Evolutionary conservation across 2,113 vertebrate genomes (phyloP), one percentile per base, ranked within the genome.

Genomic region (Labrus mixtus): DNA sequence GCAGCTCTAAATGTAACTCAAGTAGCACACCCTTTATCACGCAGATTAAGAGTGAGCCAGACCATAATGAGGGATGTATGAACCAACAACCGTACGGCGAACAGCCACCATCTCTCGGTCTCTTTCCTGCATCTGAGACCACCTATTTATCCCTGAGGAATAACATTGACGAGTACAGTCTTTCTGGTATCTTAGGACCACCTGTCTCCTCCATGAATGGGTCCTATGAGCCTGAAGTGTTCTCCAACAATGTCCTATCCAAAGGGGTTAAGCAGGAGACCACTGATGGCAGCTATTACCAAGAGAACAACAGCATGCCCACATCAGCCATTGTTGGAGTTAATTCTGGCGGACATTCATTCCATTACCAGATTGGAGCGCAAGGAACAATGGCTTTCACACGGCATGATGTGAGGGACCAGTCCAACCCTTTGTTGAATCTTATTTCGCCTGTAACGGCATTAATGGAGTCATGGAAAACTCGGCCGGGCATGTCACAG

Each of bases 331-430:
- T 99, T 73, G 96, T 99, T 86, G 98, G 98, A 67, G 97, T 99
- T 93, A 99, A 99, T 96, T 98, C 98, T 80, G 94, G 96, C 79
- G 97, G 97, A 95, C 98, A 99, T 91, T 99, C 98, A 48, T 99
- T 98, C 95, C 97, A 99, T 95, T 99, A 99, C 95, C 95, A 97
- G 95, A 98, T 99, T 90, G 98, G 98, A 93, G 96, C 97, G 73
- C 96, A 98, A 93, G 97, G 97, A 94, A 97, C 96, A 33, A 98
- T 99, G 94, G 97, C 97, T 89, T 94, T 99, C 89, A 96, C 96
- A 0, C 95, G 96, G 85, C 96, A 97, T 0, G 94, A 97, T 79
- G 91, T 95, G 89, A 96, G 97, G 92, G 97, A 99, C 92, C 96
- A 96, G 87, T 93, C 96, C 70, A 98, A 97, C 93, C 96, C 97